phyloP scores from a whole-genome alignment of 2,113 vertebrate genomes.

The Pogonocichla stellata region DNA sequence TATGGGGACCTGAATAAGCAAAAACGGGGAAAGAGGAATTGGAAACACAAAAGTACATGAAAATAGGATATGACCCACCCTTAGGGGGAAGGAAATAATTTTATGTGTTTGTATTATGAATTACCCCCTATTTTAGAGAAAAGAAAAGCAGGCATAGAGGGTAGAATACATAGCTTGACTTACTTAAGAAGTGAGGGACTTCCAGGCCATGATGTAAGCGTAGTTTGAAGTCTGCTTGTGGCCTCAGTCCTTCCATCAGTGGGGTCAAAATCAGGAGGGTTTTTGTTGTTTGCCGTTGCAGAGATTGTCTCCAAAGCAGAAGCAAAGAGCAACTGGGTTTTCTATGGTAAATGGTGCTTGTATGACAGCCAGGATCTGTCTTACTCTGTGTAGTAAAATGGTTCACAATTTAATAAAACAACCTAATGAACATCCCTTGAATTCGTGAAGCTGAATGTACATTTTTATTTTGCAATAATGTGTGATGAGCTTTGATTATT shows the following conservation, averaged over 20 bases:
- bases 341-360: not conserved
- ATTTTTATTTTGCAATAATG: not conserved
- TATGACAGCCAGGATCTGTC: not conserved
- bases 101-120: not conserved
- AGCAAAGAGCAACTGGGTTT: not conserved
- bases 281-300: not conserved
- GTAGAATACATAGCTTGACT: not conserved
- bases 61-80: not conserved
- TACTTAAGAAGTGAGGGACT: not conserved
- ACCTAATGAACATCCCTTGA: not conserved
- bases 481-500: not conserved
- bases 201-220: not conserved
- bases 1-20: not conserved
- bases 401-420: not conserved
- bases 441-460: not conserved
- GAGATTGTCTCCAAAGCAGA: accelerated
- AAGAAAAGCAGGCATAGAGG: not conserved
- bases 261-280: not conserved
- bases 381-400: not conserved
- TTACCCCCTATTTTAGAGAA: not conserved
- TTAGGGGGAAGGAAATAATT: not conserved
- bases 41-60: not conserved
- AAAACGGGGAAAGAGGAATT: not conserved
- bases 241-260: not conserved
- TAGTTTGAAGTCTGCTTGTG: not conserved